A percentile compares a stretch with the other conserved stretches of the same genome.
Evolutionary conservation across 1,140 invertebrate genomes (phyloP).

Genomic region (Paracyclopina nana): DNA sequence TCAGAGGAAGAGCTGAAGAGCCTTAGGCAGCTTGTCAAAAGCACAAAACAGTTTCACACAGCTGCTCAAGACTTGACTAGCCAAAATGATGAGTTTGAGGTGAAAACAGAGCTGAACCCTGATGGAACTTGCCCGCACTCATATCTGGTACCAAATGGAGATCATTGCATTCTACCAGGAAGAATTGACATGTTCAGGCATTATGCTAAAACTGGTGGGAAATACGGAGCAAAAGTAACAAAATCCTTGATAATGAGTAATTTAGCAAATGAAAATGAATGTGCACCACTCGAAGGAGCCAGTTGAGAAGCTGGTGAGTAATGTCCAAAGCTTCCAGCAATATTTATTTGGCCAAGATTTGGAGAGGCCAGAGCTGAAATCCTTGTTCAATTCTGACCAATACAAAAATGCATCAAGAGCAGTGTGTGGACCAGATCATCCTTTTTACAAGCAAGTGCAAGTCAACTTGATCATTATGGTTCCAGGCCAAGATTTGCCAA

Average conservation of each 20-base stretch:
- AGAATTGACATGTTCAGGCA: background rate
- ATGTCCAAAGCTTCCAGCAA: background rate
- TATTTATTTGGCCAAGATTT: background rate
- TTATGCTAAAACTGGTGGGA: background rate
- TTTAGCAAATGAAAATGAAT: background rate
- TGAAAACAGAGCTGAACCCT: background rate
- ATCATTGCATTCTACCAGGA: background rate
- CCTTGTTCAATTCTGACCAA: background rate
- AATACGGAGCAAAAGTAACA: background rate
- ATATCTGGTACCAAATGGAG: background rate
- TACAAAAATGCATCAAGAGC: background rate
- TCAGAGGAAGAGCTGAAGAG: background rate
- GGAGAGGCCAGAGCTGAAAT: background rate
- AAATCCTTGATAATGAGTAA: background rate
- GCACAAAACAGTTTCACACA: background rate
- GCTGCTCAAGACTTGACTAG: background rate
- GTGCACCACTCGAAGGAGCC: background rate
- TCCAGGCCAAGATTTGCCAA: background rate
- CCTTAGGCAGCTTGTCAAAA: background rate
- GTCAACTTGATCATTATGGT: conserved; percentile 3
- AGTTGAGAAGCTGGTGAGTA: background rate
- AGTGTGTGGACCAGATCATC: background rate
- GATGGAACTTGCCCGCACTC: background rate
- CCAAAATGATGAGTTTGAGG: background rate
- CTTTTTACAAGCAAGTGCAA: background rate